phyloP scores from a whole-genome alignment of 2,113 vertebrate genomes.

The Petaurus breviceps region DNA sequence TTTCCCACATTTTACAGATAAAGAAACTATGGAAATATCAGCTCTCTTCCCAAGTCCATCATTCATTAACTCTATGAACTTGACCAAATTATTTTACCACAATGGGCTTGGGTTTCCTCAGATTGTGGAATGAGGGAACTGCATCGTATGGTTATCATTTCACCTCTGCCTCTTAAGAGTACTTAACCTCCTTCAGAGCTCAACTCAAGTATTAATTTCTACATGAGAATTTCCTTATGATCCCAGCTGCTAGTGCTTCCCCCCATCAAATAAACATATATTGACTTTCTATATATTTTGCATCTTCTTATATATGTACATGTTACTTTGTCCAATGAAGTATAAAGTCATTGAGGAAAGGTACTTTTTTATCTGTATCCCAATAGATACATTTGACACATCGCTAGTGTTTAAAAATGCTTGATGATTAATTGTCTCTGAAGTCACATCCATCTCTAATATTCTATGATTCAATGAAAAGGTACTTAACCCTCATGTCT shows the following conservation, averaged over 20 bases:
- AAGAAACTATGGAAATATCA: background rate
- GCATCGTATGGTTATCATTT: background rate
- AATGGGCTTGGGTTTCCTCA: background rate
- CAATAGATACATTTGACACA: background rate
- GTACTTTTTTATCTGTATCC: background rate
- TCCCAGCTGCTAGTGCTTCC: too few relatives aligned
- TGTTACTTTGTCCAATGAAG: background rate
- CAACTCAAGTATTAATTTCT: background rate
- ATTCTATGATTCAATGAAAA: background rate
- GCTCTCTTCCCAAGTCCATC: background rate
- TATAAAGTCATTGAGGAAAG: background rate
- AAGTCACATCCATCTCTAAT: background rate
- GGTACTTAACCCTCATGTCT: background rate
- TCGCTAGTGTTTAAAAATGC: background rate
- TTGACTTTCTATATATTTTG: background rate
- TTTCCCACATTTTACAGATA: background rate
- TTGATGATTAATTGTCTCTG: background rate
- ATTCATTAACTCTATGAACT: background rate
- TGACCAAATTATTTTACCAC: background rate
- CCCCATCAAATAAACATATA: background rate
- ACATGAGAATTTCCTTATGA: too few relatives aligned
- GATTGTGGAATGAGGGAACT: background rate
- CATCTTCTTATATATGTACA: background rate
- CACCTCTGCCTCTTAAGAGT: background rate
- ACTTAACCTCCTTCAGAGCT: background rate